Evolutionary conservation across 2,888 invertebrate species (phyloP), one percentile per base, ranked within the genome.

Genomic region (Pelosia muscerda): DNA sequence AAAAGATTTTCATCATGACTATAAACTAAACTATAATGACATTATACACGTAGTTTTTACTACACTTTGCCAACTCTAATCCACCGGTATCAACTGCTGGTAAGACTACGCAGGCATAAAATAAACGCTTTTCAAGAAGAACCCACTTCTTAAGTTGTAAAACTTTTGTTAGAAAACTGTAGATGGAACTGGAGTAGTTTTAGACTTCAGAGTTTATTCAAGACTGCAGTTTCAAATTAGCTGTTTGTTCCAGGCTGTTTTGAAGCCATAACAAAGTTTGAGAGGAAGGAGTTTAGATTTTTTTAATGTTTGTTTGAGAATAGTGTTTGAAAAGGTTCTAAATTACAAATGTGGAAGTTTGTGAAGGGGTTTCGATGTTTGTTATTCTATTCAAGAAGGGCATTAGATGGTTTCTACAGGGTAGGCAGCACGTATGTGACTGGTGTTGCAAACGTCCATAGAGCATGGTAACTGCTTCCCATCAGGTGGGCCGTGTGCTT

Each of bases 161-260:
- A 64, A 68, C 31, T 68, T 59, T 63, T 53, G 57, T 58, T 42
- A 55, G 59, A 67, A 62, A 63, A 67, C 34, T 58, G 25, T 55
- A 26, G 38, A 60, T 31, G 10, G 53, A 15, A 69, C 25, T 23
- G 6, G 53, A 8, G 49, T 53, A 65, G 65, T 69, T 66, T 56
- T 59, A 65, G 63, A 85, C 74, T 86, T 53, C 28, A 13, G 42
- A 31, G 28, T 62, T 79, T 79, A 83, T 81, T 81, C 81, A 77
- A 72, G 80, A 79, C 73, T 68, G 76, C 84, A 88, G 81, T 87
- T 86, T 75, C 71, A 84, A 88, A 88, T 89, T 88, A 88, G 86
- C 88, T 88, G 86, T 86, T 88, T 85, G 84, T 85, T 84, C 79
- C 65, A 64, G 63, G 59, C 56, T 68, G 73, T 74, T 74, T 73